Evolutionary conservation across 2,888 invertebrate genomes (phyloP).

Genomic region (Limnephilus lunatus): DNA sequence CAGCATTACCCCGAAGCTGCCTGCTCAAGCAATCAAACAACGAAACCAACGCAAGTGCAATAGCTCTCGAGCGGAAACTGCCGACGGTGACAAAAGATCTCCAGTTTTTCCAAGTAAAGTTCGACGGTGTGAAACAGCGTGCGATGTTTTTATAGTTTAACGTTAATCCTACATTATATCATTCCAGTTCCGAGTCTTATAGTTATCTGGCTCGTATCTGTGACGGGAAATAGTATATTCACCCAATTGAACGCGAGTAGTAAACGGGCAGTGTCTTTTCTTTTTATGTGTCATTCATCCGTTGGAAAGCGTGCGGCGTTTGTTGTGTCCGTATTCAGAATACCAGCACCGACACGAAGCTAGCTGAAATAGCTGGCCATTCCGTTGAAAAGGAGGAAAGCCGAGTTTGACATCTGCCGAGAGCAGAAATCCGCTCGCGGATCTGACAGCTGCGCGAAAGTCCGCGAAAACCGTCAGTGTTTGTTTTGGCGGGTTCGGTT

Average conservation of each 20-base stretch:
- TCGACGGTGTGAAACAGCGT: constrained; percentile 51
- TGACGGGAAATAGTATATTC: constrained; percentile 31
- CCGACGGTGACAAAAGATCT: constrained; percentile 57
- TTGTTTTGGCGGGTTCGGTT: constrained; percentile 37
- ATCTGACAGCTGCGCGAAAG: constrained; percentile 42
- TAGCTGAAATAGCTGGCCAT: neutral
- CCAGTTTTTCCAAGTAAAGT: constrained; percentile 54
- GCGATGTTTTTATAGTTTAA: constrained; percentile 52
- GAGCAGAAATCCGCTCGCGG: neutral
- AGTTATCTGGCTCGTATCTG: constrained; percentile 10
- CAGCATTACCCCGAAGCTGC: constrained; percentile 47
- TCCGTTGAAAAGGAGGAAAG: constrained; percentile 3
- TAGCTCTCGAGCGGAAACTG: constrained; percentile 46
- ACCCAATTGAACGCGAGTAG: neutral
- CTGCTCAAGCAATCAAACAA: neutral
- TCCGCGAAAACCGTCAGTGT: constrained; percentile 35
- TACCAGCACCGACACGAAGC: constrained; percentile 17
- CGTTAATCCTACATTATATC: constrained; percentile 7
- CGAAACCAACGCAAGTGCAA: constrained; percentile 16
- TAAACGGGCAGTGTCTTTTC: constrained; percentile 23
- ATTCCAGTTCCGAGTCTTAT: constrained; percentile 8
- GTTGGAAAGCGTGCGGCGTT: constrained; percentile 39
- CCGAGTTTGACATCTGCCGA: constrained; percentile 18
- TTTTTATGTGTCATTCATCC: constrained; percentile 43
- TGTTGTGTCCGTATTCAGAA: constrained; percentile 21